Conservation (phyloP, 2,888 invertebrate species). For the Siphlonurus alternatus region DNA sequence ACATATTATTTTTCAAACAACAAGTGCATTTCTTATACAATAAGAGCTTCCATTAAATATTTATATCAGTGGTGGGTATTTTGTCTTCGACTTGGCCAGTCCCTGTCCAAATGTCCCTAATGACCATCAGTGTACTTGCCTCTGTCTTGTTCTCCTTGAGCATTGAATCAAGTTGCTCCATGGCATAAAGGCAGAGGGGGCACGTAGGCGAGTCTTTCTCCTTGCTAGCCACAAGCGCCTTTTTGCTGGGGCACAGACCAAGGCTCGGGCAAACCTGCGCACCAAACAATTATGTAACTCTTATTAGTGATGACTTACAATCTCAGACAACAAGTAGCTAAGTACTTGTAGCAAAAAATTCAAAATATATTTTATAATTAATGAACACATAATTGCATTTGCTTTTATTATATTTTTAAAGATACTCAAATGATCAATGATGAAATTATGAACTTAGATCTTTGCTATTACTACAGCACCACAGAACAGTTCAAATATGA, state of each 20-base stretch:
- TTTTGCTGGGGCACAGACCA: slow-evolving; percentile 43
- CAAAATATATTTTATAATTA: no score
- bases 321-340: no score
- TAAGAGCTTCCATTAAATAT: not conserved
- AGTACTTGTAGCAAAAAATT: no score
- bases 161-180: slow-evolving; percentile 52
- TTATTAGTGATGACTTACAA: no score
- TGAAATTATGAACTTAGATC: no score
- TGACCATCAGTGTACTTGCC: slow-evolving; percentile 29
- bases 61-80: not conserved
- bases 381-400: no score
- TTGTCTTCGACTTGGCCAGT: slow-evolving; percentile 6
- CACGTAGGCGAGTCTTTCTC: slow-evolving; percentile 49
- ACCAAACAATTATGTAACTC: slow-evolving; percentile 7
- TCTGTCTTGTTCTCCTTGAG: slow-evolving; percentile 58
- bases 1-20: slow-evolving; percentile 4
- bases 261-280: slow-evolving; percentile 51
- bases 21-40: slow-evolving; percentile 7
- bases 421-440: no score
- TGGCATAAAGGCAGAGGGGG: slow-evolving; percentile 67
- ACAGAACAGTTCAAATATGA: no score
- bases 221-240: slow-evolving; percentile 29
- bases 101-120: not conserved
- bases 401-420: no score
- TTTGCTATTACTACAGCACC: no score